Evolutionary conservation across 2,888 invertebrate species (phyloP), one percentile per base, ranked within the genome.

Genomic region (Frankliniella fusca): DNA sequence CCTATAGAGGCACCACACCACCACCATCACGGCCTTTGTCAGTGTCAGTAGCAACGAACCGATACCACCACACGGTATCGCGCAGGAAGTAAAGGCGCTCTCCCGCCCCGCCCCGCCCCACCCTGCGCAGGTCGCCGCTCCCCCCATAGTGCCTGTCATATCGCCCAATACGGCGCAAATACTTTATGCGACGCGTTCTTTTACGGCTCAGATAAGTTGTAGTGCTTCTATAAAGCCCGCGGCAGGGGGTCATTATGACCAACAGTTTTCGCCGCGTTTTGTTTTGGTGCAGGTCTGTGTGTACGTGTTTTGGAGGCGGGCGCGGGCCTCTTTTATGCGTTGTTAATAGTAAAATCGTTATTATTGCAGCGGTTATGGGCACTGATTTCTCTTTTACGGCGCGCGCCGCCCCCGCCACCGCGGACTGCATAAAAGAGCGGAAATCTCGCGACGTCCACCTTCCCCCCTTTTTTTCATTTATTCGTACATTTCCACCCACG

Each of bases 301-400:
- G 54, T 18, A 20, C 23, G 23, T 76, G 70, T 76, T 76, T 76
- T 11, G 70, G 70, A n/a, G 11, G 3, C 38, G 38, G 38, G 38
- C 38, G 38, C n/a, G 70, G 23, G 70, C 12, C 70, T 76, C 70
- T n/a, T 76, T 76, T 76, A 76, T 76, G 70, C 70, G 70, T 76
- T 76, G 70, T 76, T 76, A 76, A 76, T 27, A 27, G 70, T 27
- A 76, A 70, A 54, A 23, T 27, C 70, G 70, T 27, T 23, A n/a
- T 38, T 38, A 38, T 38, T 38, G 54, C 54, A 70, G 23, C 23
- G 70, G 70, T 76, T 76, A 76, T 27, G 70, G 70, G 23, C n/a
- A 61, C 27, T 76, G 10, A 54, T 12, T 54, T 23, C 27, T 76
- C 27, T 9, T 8, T 76, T 23, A 27, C 70, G 61, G 61, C 61